Evolutionary conservation across 2,888 invertebrate genomes (phyloP), one percentile per base, ranked within the genome.

Genomic region (Macrophya alboannulata): DNA sequence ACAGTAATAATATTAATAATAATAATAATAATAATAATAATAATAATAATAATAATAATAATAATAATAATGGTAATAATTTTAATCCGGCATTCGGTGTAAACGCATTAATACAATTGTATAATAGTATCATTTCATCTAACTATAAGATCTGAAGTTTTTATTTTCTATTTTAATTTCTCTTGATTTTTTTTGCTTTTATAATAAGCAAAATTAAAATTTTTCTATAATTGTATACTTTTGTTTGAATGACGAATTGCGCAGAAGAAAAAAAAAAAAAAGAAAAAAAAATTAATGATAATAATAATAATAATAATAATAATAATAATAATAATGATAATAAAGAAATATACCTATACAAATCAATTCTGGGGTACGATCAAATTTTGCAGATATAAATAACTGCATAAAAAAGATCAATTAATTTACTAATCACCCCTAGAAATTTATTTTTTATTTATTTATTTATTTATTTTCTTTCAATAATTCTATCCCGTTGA

Each of bases 131-230:
- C 21, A 51, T 77, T 55, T 77, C 9, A 37, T 77, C 4, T 6
- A 59, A n/a, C n/a, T n/a, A n/a, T n/a, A n/a, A 9, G 40, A 21
- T 59, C 59, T 40, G 40, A 81, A 43, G 59, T 59, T 21, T 62
- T 9, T 43, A 40, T 77, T 55, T 55, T 77, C n/a, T n/a, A n/a
- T 45, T 6, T 59, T 51, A 65, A 31, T 55, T 59, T 45, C 62
- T 76, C 10, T 84, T 77, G 8, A 15, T 77, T n/a, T 40, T 59
- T 8, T 51, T 45, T 31, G 31, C 3, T 31, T 79, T 55, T 81
- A 55, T 85, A 8, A n/a, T n/a, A 86, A 86, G 85, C 87, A 81
- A 84, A 72, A 87, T 83, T 85, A 85, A 86, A 87, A 84, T 87
- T 86, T 62, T 82, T 74, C 84, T 55, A 55, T n/a, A 62, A 48